Evolutionary conservation across 2,888 invertebrate species (phyloP).

Genomic region (Mimachlamys varia): DNA sequence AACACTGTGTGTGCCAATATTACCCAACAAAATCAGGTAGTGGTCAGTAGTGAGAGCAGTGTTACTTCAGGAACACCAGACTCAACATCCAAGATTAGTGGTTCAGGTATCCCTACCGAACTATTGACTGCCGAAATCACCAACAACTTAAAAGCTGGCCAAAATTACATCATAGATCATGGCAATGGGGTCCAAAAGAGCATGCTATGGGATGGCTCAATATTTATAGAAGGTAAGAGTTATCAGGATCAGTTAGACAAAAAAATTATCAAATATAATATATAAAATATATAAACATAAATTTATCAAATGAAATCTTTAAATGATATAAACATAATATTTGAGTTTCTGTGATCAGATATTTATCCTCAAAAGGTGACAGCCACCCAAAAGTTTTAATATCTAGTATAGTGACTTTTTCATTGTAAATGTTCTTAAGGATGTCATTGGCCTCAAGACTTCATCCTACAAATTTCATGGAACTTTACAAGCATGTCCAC

Average conservation of each 20-base stretch:
- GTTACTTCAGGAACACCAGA: neutral
- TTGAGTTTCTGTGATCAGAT: no score
- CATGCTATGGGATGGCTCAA: neutral
- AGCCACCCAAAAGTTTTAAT: no score
- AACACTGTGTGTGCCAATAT: neutral
- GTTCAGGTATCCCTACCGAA: neutral
- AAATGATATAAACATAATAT: no score
- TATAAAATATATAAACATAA: no score
- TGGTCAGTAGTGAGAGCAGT: neutral
- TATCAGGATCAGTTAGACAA: neutral
- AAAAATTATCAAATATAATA: no score
- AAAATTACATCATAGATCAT: constrained; percentile 22
- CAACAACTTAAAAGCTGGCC: neutral
- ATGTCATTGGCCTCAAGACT: no score
- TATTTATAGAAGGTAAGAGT: constrained; percentile 14
- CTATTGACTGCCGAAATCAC: neutral
- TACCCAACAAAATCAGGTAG: neutral
- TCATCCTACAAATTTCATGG: no score
- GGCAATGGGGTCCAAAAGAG: constrained; percentile 14
- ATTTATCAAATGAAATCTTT: no score
- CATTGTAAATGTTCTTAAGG: no score
- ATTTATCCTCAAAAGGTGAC: no score
- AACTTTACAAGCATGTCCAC: no score
- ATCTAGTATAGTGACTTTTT: no score
- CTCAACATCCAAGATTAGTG: neutral